phyloP scores from a whole-genome alignment of 2,888 invertebrate genomes.

The Zeuzera pyrina region DNA sequence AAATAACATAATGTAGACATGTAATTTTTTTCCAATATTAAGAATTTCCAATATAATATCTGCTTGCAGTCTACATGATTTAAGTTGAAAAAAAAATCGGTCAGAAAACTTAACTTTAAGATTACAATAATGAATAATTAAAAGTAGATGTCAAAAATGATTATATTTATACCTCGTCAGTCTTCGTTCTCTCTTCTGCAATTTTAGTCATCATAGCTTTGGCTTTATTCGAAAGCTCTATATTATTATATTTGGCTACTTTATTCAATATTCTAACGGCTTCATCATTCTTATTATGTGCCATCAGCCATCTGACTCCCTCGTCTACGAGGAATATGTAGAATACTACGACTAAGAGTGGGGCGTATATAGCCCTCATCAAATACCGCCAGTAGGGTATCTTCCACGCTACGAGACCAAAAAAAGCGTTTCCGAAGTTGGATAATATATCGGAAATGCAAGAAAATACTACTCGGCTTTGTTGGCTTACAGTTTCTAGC shows the following conservation, averaged over 20 bases:
- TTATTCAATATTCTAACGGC: conserved; percentile 76
- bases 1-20: too few relatives aligned
- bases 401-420: conserved; percentile 81
- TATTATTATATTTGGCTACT: conserved; percentile 78
- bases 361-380: conserved; percentile 79
- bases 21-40: too few relatives aligned
- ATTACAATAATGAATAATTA: too few relatives aligned
- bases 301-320: conserved; percentile 85
- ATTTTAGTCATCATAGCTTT: conserved; percentile 55
- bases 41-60: too few relatives aligned
- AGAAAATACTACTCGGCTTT: conserved; percentile 53
- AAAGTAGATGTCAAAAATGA: too few relatives aligned
- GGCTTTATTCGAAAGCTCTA: conserved; percentile 68
- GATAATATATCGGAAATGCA: conserved; percentile 51
- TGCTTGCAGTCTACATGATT: too few relatives aligned
- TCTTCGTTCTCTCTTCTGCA: conserved; percentile 28
- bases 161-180: conserved; percentile 29
- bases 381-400: conserved; percentile 80
- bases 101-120: background rate
- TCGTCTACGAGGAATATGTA: conserved; percentile 84
- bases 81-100: too few relatives aligned
- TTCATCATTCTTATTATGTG: conserved; percentile 77
- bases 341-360: conserved; percentile 77
- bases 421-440: conserved; percentile 77
- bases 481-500: conserved; percentile 53